phyloP scores from a whole-genome alignment of 2,888 invertebrate genomes.

The Diadegma fenestrale region DNA sequence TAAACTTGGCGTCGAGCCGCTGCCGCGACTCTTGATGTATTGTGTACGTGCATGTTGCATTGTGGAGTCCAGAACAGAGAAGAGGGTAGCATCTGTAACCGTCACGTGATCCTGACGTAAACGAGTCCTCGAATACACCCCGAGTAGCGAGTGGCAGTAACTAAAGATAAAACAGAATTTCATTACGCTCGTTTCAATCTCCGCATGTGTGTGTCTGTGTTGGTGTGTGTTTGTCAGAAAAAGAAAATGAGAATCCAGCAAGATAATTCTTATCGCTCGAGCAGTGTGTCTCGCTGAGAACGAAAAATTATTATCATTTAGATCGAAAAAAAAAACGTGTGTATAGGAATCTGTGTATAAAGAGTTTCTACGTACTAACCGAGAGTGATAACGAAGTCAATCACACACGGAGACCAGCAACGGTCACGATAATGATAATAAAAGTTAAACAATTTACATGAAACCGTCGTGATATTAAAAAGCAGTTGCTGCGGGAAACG shows the following conservation, averaged over 20 bases:
- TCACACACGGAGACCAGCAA: background rate
- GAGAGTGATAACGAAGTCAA: background rate
- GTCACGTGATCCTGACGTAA: conserved; percentile 30
- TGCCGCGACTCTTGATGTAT: no score
- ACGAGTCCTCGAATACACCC: conserved; percentile 34
- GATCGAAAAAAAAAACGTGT: background rate
- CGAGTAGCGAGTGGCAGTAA: conserved; percentile 5
- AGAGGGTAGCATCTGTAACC: conserved; percentile 30
- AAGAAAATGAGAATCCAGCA: background rate
- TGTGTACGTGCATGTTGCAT: conserved; percentile 1
- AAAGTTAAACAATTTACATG: background rate
- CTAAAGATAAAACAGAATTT: conserved; percentile 26
- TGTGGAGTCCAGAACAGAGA: conserved; percentile 5
- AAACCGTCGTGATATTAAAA: background rate
- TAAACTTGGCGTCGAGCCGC: no score
- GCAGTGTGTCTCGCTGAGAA: conserved; percentile 11
- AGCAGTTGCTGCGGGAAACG: background rate
- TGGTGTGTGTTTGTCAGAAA: background rate
- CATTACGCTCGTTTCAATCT: conserved; percentile 9
- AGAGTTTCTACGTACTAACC: background rate
- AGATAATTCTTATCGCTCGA: conserved; percentile 9
- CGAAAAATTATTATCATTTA: conserved; percentile 13
- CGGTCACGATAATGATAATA: background rate
- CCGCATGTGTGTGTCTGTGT: background rate
- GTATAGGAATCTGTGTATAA: background rate